Percentiles rank a stretch among this genome's conserved stretches.
Conservation (phyloP, 2,113 vertebrate species). For the Bos indicus region DNA sequence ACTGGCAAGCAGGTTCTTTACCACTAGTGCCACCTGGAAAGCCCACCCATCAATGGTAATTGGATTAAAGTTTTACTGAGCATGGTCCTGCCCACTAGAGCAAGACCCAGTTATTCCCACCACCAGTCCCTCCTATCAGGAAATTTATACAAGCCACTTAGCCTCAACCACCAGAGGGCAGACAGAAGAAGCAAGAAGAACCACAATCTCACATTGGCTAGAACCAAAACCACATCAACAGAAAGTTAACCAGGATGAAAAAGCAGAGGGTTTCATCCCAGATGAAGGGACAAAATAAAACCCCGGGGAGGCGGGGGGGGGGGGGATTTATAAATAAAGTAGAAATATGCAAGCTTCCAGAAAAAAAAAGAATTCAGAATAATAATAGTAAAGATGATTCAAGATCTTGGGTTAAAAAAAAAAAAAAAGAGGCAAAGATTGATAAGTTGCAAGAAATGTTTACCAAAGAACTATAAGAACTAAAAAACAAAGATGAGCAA, state of each 20-base stretch:
- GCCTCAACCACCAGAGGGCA: neutral
- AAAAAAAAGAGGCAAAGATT: neutral
- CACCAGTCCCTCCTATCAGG: neutral
- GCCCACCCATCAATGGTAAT: neutral
- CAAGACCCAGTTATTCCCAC: neutral
- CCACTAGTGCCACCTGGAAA: neutral
- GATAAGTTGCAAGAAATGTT: neutral
- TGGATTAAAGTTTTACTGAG: neutral
- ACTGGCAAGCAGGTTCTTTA: neutral
- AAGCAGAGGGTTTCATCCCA: neutral
- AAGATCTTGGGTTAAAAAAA: neutral
- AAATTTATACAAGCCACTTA: neutral
- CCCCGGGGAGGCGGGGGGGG: fast-evolving
- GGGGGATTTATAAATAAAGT: neutral
- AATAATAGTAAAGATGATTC: neutral
- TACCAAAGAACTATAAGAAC: neutral
- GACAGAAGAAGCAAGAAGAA: neutral
- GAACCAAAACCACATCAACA: neutral
- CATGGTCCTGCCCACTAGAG: neutral
- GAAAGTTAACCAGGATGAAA: neutral
- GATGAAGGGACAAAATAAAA: neutral
- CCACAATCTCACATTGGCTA: neutral
- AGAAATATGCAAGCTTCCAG: neutral
- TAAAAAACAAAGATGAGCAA: neutral
- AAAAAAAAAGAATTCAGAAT: neutral